Evolutionary conservation across 2,888 invertebrate species (phyloP), one percentile per base, ranked within the genome.

Genomic region (Orchesellides sinensis): DNA sequence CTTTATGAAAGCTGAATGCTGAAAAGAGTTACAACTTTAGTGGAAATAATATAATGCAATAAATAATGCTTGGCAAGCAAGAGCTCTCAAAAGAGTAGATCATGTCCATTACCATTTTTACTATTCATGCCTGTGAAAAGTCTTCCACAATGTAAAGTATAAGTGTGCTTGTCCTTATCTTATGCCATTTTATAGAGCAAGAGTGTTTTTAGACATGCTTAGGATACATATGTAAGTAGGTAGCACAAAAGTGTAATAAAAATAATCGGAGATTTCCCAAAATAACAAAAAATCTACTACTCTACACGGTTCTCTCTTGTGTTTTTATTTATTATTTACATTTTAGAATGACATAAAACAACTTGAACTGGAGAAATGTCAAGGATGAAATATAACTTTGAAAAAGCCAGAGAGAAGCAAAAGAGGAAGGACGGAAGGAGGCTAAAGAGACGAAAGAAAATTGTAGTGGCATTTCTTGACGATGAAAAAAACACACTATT

Each of bases 331-430:
- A 74, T 77, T 77, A 77, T 66, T 77, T 77, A 77, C 68, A 68
- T 68, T 75, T 65, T 54, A 25, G 32, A 12, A 56, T 78, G 78
- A 47, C 78, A 69, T 77, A 77, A 59, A 54, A 54, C 68, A 77
- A 66, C 61, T 59, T 35, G 69, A 69, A 69, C 35, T 61, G 61
- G 52, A 69, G 69, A 47, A 35, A 78, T 69, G 78, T 61, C 78
- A 78, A 69, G 69, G 63, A 78, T 78, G 78, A 78, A 78, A 69
- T 78, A 78, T 40, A 78, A 49, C 78, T 47, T 23, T 61, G 23
- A 27, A 75, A 66, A 59, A 29, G 12, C 27, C 65, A 23, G 14
- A 54, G 21, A 70, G 25, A 40, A 12, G 27, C 1, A 5, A 0
- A n/a, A 68, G 32, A 68, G 14, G 21, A 52, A 17, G 40, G 32